phyloP scores from a whole-genome alignment of 2,113 vertebrate genomes.

The Lycaon pictus region DNA sequence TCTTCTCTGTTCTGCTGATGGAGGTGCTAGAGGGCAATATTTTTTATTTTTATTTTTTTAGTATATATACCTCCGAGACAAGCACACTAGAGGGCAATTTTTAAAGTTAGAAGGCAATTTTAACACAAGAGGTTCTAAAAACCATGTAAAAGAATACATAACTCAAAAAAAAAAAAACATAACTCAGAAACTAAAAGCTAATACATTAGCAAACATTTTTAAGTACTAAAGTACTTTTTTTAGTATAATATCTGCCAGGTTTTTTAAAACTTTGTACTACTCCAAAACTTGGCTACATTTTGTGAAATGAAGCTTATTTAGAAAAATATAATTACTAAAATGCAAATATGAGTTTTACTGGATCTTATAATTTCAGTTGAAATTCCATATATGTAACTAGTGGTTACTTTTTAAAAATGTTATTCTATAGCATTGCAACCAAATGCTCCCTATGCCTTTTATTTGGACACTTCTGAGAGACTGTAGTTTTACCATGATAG shows the following conservation, averaged over 20 bases:
- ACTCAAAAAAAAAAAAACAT: background rate
- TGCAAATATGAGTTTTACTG: background rate
- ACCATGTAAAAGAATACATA: background rate
- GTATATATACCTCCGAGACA: background rate
- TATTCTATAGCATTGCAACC: background rate
- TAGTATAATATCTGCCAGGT: background rate
- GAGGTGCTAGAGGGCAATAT: background rate
- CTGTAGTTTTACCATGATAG: background rate
- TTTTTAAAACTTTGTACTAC: background rate
- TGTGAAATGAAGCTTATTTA: background rate
- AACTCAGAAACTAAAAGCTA: conserved; percentile 57
- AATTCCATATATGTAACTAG: background rate
- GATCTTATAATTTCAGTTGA: conserved; percentile 20
- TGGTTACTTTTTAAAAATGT: conserved; percentile 30
- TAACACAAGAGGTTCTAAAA: background rate
- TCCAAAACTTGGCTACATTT: conserved; percentile 39
- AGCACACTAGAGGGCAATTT: background rate
- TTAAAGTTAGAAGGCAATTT: background rate
- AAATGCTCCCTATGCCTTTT: background rate
- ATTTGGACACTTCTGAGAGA: conserved; percentile 36
- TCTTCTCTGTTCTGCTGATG: background rate
- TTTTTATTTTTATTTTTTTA: background rate
- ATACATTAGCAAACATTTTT: background rate
- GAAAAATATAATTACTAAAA: conserved; percentile 8
- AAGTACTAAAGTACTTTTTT: background rate